phyloP scores from a whole-genome alignment of 2,888 invertebrate genomes.

The Quadroppia sp. region DNA sequence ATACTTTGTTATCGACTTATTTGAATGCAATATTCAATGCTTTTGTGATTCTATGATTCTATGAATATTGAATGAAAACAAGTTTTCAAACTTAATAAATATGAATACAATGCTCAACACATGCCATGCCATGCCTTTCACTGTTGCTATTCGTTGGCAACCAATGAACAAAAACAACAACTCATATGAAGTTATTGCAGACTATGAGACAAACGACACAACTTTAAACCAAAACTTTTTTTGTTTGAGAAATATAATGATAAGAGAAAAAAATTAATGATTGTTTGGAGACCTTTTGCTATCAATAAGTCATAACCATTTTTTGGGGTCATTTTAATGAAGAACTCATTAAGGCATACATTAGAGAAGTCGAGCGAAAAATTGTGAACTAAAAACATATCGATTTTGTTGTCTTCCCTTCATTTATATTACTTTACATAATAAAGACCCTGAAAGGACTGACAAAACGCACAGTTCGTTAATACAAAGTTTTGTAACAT shows the following conservation, averaged over 20 bases:
- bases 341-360: slow-evolving; percentile 9
- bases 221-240: neutral
- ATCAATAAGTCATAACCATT: neutral
- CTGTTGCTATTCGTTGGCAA: neutral
- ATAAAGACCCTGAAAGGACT: slow-evolving; percentile 14
- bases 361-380: neutral
- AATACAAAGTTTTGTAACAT: slow-evolving; percentile 28
- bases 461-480: slow-evolving; percentile 24
- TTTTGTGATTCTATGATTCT: too few species aligned
- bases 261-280: slow-evolving; percentile 1
- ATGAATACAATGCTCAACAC: slow-evolving; percentile 5
- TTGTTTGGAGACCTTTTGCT: neutral
- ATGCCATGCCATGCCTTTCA: slow-evolving; percentile 28
- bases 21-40: neutral
- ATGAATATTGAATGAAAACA: slow-evolving; percentile 29
- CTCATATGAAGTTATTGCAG: slow-evolving; percentile 1
- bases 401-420: slow-evolving; percentile 15
- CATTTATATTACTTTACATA: neutral
- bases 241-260: slow-evolving; percentile 1
- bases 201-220: neutral
- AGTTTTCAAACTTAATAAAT: slow-evolving; percentile 11
- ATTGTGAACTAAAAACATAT: neutral
- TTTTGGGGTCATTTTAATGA: slow-evolving; percentile 23
- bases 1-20: neutral
- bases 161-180: slow-evolving; percentile 26